phyloP scores from a whole-genome alignment of 2,113 vertebrate species.

The Uria lomvia region DNA sequence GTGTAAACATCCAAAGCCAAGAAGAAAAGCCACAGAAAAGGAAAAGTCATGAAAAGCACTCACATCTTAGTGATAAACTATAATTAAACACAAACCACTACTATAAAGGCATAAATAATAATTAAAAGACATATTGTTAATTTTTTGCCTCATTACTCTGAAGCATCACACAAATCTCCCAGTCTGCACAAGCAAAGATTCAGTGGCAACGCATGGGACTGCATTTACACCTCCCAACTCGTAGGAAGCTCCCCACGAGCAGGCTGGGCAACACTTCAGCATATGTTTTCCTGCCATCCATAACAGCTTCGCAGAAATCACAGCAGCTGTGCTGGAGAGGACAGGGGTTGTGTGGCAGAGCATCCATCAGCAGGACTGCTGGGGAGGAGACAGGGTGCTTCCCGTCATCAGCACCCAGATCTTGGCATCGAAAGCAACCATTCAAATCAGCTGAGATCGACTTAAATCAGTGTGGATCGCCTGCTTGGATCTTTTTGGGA shows the following conservation, averaged over 20 bases:
- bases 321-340: not conserved
- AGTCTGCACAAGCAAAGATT: not conserved
- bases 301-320: not conserved
- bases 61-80: not conserved
- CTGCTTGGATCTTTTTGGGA: not conserved
- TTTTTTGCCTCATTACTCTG: slow-evolving; percentile 68
- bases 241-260: not conserved
- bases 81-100: slow-evolving; percentile 37
- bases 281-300: slow-evolving; percentile 16
- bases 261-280: not conserved
- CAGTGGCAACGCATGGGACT: not conserved
- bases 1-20: not conserved
- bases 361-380: not conserved
- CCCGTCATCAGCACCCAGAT: not conserved
- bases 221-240: not conserved
- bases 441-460: not conserved
- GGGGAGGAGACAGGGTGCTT: not conserved
- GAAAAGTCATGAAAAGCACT: not conserved
- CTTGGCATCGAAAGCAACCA: not conserved
- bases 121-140: slow-evolving; percentile 66
- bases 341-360: not conserved
- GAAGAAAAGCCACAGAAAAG: not conserved
- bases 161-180: slow-evolving; percentile 15
- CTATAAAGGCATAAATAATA: slow-evolving; percentile 59
- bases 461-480: not conserved